Evolutionary conservation across 2,113 vertebrate genomes (phyloP).

Genomic region (Nothobranchius furzeri): DNA sequence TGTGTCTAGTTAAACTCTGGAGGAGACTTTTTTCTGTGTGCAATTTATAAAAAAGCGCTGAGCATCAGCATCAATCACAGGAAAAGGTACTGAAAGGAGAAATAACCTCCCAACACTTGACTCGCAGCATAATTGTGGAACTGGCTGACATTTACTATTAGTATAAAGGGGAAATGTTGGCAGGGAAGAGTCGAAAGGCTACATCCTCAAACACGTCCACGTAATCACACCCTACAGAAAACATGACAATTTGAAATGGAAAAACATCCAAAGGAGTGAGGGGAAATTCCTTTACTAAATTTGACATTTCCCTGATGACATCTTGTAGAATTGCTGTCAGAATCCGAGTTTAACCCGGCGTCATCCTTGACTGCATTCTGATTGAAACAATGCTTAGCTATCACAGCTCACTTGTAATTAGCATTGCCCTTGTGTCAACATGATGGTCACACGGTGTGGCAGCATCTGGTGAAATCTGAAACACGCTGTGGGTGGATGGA

Average conservation of each 20-base stretch:
- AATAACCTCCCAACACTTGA: background rate
- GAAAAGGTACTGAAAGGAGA: background rate
- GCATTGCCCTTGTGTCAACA: constrained; percentile 17
- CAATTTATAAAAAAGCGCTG: background rate
- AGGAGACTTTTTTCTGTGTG: no score
- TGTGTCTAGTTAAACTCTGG: no score
- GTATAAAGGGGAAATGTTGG: constrained; percentile 9
- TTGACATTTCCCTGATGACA: constrained; percentile 24
- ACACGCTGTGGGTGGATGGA: constrained; percentile 23
- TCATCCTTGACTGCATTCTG: constrained; percentile 41
- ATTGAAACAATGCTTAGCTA: constrained; percentile 37
- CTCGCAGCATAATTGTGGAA: background rate
- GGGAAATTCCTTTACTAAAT: background rate
- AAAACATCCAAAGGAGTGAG: constrained; percentile 3
- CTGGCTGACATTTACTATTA: constrained; percentile 3
- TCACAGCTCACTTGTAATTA: constrained; percentile 35
- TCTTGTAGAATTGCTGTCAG: constrained; percentile 26
- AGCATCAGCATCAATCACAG: background rate
- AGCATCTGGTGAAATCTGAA: constrained; percentile 36
- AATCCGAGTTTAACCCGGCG: constrained; percentile 17
- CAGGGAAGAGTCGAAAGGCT: constrained; percentile 4
- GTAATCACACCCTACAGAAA: background rate
- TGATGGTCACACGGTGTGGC: constrained; percentile 13
- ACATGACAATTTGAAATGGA: constrained; percentile 10
- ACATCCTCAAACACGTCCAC: background rate